Percentiles rank a stretch among this genome's conserved stretches.
Evolutionary conservation across 2,113 vertebrate species (phyloP).

Genomic region (Phylloscopus trochilus): DNA sequence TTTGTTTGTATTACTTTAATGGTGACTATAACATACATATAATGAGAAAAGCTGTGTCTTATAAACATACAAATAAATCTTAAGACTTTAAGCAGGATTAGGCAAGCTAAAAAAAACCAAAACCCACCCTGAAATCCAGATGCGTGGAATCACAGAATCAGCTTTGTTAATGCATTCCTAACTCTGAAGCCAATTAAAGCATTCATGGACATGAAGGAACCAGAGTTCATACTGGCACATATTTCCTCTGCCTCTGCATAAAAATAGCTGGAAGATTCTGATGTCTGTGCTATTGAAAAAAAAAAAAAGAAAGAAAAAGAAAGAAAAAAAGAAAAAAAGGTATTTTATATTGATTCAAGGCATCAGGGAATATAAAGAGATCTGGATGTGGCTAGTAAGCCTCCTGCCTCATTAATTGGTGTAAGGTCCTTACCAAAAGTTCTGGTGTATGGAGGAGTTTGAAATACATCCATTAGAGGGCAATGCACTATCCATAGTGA

Average conservation of each 20-base stretch:
- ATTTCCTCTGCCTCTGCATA: conserved; percentile 14
- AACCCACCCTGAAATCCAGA: conserved; percentile 43
- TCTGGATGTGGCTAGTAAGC: not conserved
- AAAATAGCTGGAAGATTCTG: not conserved
- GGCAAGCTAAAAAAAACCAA: not conserved
- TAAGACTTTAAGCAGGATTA: conserved; percentile 55
- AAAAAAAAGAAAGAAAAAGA: not conserved
- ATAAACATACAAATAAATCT: conserved; percentile 59
- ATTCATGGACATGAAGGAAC: conserved; percentile 22
- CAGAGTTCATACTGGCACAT: not conserved
- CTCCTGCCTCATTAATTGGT: not conserved
- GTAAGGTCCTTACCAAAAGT: not conserved
- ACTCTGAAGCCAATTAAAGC: conserved; percentile 48
- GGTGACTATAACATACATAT: conserved; percentile 11
- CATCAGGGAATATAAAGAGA: not conserved
- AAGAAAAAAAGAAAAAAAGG: not conserved
- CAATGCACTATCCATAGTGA: conserved; percentile 17
- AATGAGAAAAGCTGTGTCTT: conserved; percentile 42
- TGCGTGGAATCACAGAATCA: conserved; percentile 36
- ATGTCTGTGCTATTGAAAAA: not conserved
- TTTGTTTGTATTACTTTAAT: conserved; percentile 48
- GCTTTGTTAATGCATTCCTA: conserved; percentile 50
- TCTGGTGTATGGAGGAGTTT: not conserved
- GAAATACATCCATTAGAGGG: conserved; percentile 50
- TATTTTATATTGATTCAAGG: not conserved